Conservation (phyloP, 1,140 invertebrate genomes). For the Heliconius melpomene region DNA sequence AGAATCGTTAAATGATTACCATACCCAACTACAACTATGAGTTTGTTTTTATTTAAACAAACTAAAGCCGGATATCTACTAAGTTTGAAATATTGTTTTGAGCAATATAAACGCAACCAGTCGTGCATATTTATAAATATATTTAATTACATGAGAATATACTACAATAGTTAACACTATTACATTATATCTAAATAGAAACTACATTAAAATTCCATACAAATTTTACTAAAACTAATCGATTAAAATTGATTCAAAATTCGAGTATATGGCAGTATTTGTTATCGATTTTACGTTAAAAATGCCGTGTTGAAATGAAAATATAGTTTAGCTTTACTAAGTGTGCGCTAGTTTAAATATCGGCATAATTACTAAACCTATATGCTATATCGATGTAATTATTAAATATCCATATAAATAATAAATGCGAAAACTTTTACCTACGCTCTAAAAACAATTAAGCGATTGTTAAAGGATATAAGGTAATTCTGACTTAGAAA, state of each 20-base stretch:
- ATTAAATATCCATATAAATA: background rate
- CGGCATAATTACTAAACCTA: background rate
- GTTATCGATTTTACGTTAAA: conserved; percentile 36
- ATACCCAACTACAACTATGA: no score
- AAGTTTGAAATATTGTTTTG: background rate
- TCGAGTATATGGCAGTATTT: conserved; percentile 71
- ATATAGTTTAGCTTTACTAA: conserved; percentile 5
- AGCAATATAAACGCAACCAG: background rate
- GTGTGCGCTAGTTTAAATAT: conserved; percentile 5
- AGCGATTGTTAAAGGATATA: background rate
- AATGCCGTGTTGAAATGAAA: conserved; percentile 6
- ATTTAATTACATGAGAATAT: conserved; percentile 22
- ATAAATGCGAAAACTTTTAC: background rate
- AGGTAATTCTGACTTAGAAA: background rate
- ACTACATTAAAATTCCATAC: conserved; percentile 59
- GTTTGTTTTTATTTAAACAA: no score
- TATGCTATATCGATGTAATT: no score
- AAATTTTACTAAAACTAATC: conserved; percentile 51
- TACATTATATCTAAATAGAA: conserved; percentile 35
- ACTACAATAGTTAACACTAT: conserved; percentile 14
- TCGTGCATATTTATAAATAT: background rate
- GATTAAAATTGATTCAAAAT: conserved; percentile 64
- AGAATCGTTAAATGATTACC: background rate
- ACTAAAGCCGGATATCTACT: background rate
- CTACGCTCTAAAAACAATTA: background rate